These are phyloP conservation scores for Pogona vitticeps DNA, from an alignment of 2,113 vertebrate species.

Conservation along the genomic window DNA sequence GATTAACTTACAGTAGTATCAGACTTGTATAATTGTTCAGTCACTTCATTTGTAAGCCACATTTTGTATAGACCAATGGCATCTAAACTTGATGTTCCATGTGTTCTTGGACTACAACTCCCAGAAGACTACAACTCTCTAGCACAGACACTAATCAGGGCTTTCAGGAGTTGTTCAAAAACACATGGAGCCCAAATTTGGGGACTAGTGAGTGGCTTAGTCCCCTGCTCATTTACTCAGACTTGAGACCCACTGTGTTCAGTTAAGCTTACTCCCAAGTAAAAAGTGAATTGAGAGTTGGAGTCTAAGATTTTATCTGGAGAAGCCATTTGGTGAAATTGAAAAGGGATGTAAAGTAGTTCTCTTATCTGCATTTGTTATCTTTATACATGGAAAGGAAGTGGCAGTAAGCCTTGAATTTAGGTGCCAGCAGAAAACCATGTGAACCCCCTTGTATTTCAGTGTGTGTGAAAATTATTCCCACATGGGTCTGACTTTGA, in stretches of 20 bases:
- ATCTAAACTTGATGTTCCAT: neutral
- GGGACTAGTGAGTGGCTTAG: too few species aligned
- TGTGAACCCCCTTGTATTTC: neutral
- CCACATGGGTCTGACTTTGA: neutral
- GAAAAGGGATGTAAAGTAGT: neutral
- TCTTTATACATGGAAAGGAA: neutral
- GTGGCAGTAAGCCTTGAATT: neutral
- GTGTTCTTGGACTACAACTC: too few species aligned
- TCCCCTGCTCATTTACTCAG: neutral
- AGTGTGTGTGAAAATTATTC: neutral
- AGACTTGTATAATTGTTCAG: neutral
- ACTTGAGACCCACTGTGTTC: neutral
- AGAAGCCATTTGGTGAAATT: neutral
- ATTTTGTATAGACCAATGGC: neutral
- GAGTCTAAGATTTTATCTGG: neutral
- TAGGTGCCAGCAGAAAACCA: neutral
- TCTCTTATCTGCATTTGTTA: neutral
- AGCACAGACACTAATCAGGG: too few species aligned
- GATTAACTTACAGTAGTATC: too few species aligned
- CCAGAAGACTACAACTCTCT: too few species aligned
- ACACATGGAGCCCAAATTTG: too few species aligned
- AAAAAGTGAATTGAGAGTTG: neutral
- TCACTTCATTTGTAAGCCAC: neutral
- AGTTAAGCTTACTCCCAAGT: neutral
- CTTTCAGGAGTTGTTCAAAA: too few species aligned